These are phyloP conservation scores for Actias luna DNA, from an alignment of 2,888 invertebrate species.

Conservation along the genomic window DNA sequence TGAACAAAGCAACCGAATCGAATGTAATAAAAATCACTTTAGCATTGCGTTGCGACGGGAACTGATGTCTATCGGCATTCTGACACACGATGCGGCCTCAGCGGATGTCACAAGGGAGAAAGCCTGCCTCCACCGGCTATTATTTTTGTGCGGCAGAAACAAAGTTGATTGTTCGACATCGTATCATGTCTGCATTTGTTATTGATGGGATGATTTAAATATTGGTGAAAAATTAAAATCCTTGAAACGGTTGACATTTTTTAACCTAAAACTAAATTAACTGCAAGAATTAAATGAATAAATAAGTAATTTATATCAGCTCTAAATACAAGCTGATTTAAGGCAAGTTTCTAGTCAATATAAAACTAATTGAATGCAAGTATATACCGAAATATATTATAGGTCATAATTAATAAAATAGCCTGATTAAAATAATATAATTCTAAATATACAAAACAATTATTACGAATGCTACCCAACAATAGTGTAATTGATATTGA, in stretches of 20 bases:
- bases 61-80: slow-evolving; percentile 76
- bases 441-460: neutral
- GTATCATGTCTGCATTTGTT: slow-evolving; percentile 37
- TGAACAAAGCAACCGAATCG: slow-evolving; percentile 78
- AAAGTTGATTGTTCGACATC: slow-evolving; percentile 63
- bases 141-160: slow-evolving; percentile 76
- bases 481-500: slow-evolving; percentile 9
- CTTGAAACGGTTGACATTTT: neutral
- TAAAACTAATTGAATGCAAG: neutral
- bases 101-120: slow-evolving; percentile 72
- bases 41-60: slow-evolving; percentile 72
- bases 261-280: too few relatives aligned
- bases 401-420: too few relatives aligned
- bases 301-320: neutral
- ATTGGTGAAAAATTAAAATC: slow-evolving; percentile 14
- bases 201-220: slow-evolving; percentile 37
- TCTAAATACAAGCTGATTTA: neutral
- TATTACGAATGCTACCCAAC: neutral
- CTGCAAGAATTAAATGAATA: neutral
- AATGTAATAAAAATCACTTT: slow-evolving; percentile 81
- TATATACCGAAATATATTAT: neutral
- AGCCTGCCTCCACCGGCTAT: slow-evolving; percentile 66
- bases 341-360: neutral
- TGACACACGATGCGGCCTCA: slow-evolving; percentile 75
- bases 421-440: too few relatives aligned